phyloP scores from a whole-genome alignment of 2,888 invertebrate genomes.

The Alviniconcha strummeri region DNA sequence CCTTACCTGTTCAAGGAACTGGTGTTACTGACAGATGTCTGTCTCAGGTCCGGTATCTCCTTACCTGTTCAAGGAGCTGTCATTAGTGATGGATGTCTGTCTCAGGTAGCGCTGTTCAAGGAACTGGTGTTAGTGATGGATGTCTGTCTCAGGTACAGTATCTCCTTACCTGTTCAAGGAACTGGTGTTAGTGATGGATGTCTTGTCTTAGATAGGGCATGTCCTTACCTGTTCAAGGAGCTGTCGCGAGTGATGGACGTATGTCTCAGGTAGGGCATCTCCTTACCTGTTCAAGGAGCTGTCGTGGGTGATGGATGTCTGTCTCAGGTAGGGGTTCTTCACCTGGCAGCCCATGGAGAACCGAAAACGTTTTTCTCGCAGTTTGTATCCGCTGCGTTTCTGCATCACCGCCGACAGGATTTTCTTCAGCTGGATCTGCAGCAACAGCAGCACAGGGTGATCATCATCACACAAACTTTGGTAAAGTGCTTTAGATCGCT shows the following conservation, averaged over 20 bases:
- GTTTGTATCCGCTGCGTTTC: conserved; percentile 87
- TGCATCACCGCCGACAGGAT: conserved; percentile 86
- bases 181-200: neutral
- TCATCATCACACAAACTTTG: too few species aligned
- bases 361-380: conserved; percentile 83
- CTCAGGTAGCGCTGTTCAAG: too few species aligned
- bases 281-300: conserved; percentile 72
- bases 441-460: neutral
- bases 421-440: conserved; percentile 85
- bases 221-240: conserved; percentile 67
- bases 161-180: neutral
- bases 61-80: too few species aligned
- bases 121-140: neutral
- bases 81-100: too few species aligned
- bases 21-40: too few species aligned
- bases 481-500: too few species aligned
- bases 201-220: conserved; percentile 82
- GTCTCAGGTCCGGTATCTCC: too few species aligned
- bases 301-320: conserved; percentile 77
- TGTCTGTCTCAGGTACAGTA: neutral
- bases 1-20: too few species aligned
- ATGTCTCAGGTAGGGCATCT: conserved; percentile 76
- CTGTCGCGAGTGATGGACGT: conserved; percentile 88
- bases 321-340: conserved; percentile 87
- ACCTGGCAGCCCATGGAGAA: conserved; percentile 87